Evolutionary conservation across 2,797 vertebrate genomes (phyloP), one percentile per base, ranked within the genome.

Genomic region (Serranus cabrilla): DNA sequence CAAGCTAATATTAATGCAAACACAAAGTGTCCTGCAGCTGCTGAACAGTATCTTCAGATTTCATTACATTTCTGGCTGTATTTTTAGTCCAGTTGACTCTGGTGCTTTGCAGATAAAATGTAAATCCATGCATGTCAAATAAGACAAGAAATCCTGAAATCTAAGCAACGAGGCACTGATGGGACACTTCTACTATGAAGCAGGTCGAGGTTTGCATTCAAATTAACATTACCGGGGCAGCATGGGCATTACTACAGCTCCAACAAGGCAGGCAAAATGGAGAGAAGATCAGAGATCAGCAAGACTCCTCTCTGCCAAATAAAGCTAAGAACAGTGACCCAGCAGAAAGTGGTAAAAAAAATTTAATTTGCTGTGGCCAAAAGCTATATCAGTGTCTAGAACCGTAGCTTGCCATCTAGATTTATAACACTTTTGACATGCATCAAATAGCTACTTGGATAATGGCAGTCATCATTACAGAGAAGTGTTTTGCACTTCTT

Each of bases 101-200:
- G 23, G 56, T 52, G 54, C 11, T 12, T 23, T 2, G 58, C 47
- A 61, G 27, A 74, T 59, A 57, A 58, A 76, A 66, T 40, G n/a
- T 1, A 40, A 74, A 56, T 69, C 14, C 10, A 39, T 25, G 40
- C 1, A 8, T 47, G 51, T 63, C 20, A 49, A 69, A 63, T 52
- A 23, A 76, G 47, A 39, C 43, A 17, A 21, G 21, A 37, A 65
- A 39, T 61, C 42, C 40, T 39, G 25, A 49, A 42, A 67, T 73
- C 42, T 11, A 63, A 72, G 72, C 55, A 67, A 56, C 12, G 55
- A 85, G 69, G 74, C 82, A 81, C 72, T 60, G 67, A 23, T 65
- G 62, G 61, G 23, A 69, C 10, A 65, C n/a, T 55, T 52, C 58
- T 50, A 65, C 42, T 2, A 39, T 11, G n/a, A 71, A 62, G 66